phyloP scores from a whole-genome alignment of 2,113 vertebrate species.

The Gila orcuttii region DNA sequence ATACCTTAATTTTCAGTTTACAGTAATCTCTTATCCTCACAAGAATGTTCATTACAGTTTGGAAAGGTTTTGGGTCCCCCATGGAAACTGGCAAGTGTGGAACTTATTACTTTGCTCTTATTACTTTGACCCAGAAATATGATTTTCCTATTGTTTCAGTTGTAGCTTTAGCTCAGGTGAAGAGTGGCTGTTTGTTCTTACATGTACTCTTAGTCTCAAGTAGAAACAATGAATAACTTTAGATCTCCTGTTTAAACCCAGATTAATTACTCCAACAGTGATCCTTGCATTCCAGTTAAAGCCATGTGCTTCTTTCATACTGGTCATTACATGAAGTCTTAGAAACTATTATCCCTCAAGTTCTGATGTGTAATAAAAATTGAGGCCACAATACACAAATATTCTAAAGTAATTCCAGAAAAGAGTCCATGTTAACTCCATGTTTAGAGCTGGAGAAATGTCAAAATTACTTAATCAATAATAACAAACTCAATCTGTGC shows the following conservation, averaged over 20 bases:
- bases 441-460: neutral
- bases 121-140: neutral
- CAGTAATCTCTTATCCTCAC: neutral
- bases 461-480: neutral
- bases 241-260: neutral
- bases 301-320: neutral
- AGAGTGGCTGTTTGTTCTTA: neutral
- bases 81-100: neutral
- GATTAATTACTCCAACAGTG: slow-evolving; percentile 1
- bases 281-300: neutral
- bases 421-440: neutral
- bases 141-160: neutral
- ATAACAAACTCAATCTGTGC: neutral
- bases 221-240: neutral
- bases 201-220: neutral
- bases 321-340: neutral
- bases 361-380: neutral
- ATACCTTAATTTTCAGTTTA: neutral
- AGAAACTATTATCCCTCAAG: neutral
- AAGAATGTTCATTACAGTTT: neutral
- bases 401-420: neutral
- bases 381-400: too few species aligned
- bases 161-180: neutral
- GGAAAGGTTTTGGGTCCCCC: neutral
- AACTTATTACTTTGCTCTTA: neutral